Evolutionary conservation across 2,113 vertebrate species (phyloP), one percentile per base, ranked within the genome.

Genomic region (Sturnira hondurensis): DNA sequence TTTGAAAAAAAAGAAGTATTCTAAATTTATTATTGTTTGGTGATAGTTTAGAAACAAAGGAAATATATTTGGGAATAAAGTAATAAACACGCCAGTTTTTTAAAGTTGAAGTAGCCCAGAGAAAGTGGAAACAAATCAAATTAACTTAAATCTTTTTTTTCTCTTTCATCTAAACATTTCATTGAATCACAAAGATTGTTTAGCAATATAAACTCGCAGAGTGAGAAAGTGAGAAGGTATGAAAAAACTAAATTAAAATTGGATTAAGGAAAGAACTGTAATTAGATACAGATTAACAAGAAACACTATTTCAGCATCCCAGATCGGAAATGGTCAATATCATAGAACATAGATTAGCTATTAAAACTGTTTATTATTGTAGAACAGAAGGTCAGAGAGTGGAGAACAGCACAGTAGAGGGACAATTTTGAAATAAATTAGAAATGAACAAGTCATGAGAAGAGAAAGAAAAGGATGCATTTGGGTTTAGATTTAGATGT

Each of bases 161-260:
- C 2, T 3, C 17, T 87, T 90, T 45, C 16, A 28, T 65, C 11
- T 17, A 41, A 74, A 93, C 5, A 19, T 2, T 86, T 70, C 14
- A 4, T 68, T 83, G n/a, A 95, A 77, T 76, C 83, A n/a, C 52
- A 89, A 67, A 91, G 26, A 88, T 38, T 36, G 3, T 28, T 91
- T 20, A 85, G 41, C 33, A 52, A 86, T 17, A 80, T 28, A 74
- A 76, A 33, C 10, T 33, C 52, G 52, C 45, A 86, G 26, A 71
- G 24, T 19, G 7, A 47, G 11, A 45, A 84, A 80, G 8, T 13
- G 0, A 43, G 36, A 95, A 58, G 16, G 26, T 61, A 67, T 56
- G 22, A 92, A 68, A 56, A 71, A 45, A 76, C 47, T 28, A 83
- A 93, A 82, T 78, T 77, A 73, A 91, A 94, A 94, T 16, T 87